These are phyloP conservation scores for Cyclura pinguis DNA, from an alignment of 2,797 vertebrate genomes.

Conservation along the genomic window DNA sequence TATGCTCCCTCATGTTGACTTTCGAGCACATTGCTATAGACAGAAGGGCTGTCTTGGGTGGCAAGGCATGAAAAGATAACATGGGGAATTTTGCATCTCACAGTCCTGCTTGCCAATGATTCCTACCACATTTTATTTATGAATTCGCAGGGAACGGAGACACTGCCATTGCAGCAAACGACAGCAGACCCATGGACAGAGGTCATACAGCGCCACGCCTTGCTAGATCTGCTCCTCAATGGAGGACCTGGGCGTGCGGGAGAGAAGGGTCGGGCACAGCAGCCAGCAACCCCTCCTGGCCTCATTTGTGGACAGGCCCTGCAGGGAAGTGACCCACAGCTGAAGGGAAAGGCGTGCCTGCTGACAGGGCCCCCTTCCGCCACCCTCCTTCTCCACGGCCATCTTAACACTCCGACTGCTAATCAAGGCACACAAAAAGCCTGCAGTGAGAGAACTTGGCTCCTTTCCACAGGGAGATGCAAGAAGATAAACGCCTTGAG, in stretches of 20 bases:
- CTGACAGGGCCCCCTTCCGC: neutral
- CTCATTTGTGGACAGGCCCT: no score
- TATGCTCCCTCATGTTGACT: no score
- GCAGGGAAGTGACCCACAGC: neutral
- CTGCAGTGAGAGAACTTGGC: slow-evolving; percentile 41
- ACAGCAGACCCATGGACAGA: no score
- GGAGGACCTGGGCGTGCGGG: no score
- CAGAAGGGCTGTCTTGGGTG: no score
- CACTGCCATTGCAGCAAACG: neutral
- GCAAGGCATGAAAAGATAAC: neutral
- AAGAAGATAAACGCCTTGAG: slow-evolving; percentile 46
- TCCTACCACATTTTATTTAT: no score
- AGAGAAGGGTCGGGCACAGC: neutral
- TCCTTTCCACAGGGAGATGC: slow-evolving; percentile 32
- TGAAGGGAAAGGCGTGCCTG: neutral
- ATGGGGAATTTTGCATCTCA: neutral
- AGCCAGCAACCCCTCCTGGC: neutral
- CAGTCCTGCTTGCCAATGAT: neutral
- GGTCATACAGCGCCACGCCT: no score
- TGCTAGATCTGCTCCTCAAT: no score
- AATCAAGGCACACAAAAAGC: slow-evolving; percentile 22
- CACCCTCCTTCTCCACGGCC: neutral
- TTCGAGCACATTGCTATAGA: no score
- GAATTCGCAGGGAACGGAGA: no score
- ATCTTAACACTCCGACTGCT: neutral